phyloP scores from a whole-genome alignment of 2,797 vertebrate species.

The Rhabdophis nuchalis region DNA sequence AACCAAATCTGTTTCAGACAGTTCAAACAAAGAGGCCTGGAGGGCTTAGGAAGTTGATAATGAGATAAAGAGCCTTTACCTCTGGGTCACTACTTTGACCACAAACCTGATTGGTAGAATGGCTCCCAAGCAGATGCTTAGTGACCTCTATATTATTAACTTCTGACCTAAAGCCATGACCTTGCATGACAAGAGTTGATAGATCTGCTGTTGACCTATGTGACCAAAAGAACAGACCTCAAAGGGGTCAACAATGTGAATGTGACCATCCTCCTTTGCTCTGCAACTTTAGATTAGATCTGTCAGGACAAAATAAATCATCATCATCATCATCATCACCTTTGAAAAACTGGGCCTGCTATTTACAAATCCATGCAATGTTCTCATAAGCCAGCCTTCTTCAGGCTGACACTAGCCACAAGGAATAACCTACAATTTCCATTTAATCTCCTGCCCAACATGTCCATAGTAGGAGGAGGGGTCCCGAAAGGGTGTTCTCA shows the following conservation, averaged over 20 bases:
- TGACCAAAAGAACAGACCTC: background rate
- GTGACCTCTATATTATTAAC: slow-evolving; percentile 17
- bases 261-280: background rate
- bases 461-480: background rate
- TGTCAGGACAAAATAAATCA: background rate
- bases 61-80: slow-evolving; percentile 14
- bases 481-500: background rate
- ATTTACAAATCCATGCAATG: background rate
- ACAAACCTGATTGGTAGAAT: background rate
- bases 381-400: background rate
- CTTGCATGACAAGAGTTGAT: slow-evolving; percentile 12
- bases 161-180: slow-evolving; percentile 14
- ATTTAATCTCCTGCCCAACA: background rate
- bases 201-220: slow-evolving; percentile 13
- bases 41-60: slow-evolving; percentile 7
- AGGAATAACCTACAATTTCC: background rate
- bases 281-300: background rate
- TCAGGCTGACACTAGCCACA: background rate
- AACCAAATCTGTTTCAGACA: background rate
- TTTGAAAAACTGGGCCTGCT: background rate
- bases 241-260: background rate
- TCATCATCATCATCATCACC: background rate
- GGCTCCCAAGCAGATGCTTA: background rate
- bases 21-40: slow-evolving; percentile 5
- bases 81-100: slow-evolving; percentile 10